Conservation (phyloP, 2,888 invertebrate genomes). For the Hipparchia sbordonii region DNA sequence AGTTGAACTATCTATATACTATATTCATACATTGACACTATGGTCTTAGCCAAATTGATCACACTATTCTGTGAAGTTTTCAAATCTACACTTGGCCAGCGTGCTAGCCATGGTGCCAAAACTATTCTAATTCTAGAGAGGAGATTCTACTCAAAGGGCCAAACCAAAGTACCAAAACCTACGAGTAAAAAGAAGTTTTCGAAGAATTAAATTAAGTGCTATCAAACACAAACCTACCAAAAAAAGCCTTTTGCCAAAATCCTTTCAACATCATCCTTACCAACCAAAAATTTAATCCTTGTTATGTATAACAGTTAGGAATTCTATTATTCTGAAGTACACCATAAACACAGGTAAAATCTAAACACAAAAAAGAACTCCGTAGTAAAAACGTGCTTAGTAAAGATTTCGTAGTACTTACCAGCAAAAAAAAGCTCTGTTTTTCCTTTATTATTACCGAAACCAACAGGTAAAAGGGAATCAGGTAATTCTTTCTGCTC, state of each 20-base stretch:
- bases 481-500: slow-evolving; percentile 24
- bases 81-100: too few relatives aligned
- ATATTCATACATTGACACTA: too few relatives aligned
- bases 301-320: not conserved
- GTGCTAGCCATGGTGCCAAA: too few relatives aligned
- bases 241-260: not conserved
- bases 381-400: slow-evolving; percentile 14
- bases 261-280: not conserved
- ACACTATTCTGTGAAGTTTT: too few relatives aligned
- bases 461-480: slow-evolving; percentile 29
- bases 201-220: too few relatives aligned
- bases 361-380: slow-evolving; percentile 7
- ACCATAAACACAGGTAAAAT: slow-evolving; percentile 18
- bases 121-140: too few relatives aligned
- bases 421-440: slow-evolving; percentile 1
- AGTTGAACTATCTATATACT: too few relatives aligned
- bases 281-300: not conserved
- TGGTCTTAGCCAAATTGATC: too few relatives aligned
- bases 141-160: too few relatives aligned
- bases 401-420: slow-evolving; percentile 16
- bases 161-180: too few relatives aligned
- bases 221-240: not conserved
- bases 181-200: too few relatives aligned
- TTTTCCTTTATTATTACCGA: slow-evolving; percentile 3
- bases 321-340: slow-evolving; percentile 11